Percentiles rank a stretch among this genome's conserved stretches.
Evolutionary conservation across 2,113 vertebrate genomes (phyloP).

Genomic region (Columba livia): DNA sequence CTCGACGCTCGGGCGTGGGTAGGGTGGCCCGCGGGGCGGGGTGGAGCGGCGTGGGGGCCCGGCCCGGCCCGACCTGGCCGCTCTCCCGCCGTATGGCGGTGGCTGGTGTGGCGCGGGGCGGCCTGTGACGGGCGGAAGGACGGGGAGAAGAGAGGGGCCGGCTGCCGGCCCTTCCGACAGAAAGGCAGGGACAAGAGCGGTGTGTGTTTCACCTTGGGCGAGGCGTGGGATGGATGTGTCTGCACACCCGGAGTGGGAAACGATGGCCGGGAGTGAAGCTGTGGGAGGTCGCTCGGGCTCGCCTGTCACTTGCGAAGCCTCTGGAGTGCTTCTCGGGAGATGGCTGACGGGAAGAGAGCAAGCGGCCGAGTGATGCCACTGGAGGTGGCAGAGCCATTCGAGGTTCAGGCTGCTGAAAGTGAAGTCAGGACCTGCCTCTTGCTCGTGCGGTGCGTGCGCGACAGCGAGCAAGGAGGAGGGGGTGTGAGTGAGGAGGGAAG

Average conservation of each 20-base stretch:
- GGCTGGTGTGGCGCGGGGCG: too few species aligned
- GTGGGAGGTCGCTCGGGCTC: background rate
- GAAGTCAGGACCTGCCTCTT: background rate
- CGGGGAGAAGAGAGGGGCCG: accelerated
- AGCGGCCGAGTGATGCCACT: background rate
- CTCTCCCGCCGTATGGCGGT: background rate
- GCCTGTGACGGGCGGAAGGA: background rate
- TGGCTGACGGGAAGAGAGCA: background rate
- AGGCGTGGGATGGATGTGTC: background rate
- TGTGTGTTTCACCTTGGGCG: background rate
- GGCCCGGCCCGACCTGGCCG: too few species aligned
- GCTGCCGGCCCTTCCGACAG: accelerated
- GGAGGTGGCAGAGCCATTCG: background rate
- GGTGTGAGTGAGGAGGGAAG: background rate
- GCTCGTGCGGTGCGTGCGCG: accelerated
- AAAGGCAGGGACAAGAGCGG: accelerated
- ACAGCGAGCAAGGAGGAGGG: background rate
- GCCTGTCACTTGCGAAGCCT: too few species aligned
- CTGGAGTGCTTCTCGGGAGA: background rate
- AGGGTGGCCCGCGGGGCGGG: background rate
- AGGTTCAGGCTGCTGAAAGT: background rate
- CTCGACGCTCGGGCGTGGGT: background rate
- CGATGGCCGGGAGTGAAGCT: background rate
- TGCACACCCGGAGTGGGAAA: background rate
- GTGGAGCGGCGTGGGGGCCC: too few species aligned